phyloP scores from a whole-genome alignment of 2,888 invertebrate species.

The Thymelicus acteon region DNA sequence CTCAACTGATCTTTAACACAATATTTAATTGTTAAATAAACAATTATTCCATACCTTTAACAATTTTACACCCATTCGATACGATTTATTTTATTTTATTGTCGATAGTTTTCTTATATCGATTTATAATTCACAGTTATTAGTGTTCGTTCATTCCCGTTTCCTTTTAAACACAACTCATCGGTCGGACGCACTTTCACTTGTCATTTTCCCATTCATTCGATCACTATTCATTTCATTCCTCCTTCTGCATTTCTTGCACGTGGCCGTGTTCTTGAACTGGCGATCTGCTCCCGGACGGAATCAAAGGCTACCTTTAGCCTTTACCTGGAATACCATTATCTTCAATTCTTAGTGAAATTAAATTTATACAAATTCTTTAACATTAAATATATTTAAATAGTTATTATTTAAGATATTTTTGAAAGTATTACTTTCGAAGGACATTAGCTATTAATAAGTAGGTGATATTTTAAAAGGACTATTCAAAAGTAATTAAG shows the following conservation, averaged over 20 bases:
- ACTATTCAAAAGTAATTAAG: not conserved
- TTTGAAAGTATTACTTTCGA: slow-evolving; percentile 6
- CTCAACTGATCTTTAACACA: no score
- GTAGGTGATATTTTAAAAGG: slow-evolving; percentile 25
- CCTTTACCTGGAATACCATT: slow-evolving; percentile 52
- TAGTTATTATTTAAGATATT: not conserved
- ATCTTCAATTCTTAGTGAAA: slow-evolving; percentile 30
- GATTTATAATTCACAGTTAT: not conserved
- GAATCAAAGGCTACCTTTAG: slow-evolving; percentile 47
- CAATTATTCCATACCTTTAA: no score
- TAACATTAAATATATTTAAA: not conserved
- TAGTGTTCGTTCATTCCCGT: not conserved
- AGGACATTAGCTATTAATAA: slow-evolving; percentile 20
- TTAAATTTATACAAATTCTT: slow-evolving; percentile 5
- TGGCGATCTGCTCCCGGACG: slow-evolving; percentile 49
- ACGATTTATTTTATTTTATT: not conserved
- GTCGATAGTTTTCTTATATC: not conserved
- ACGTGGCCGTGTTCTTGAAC: slow-evolving; percentile 56
- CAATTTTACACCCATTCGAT: no score
- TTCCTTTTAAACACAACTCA: slow-evolving; percentile 3
- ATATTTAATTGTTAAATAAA: no score
- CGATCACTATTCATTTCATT: not conserved
- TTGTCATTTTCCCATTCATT: slow-evolving; percentile 5
- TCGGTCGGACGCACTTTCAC: not conserved
- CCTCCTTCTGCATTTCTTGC: slow-evolving; percentile 54